These are phyloP conservation scores for Ditula angustiorana DNA, from an alignment of 2,888 invertebrate genomes.

Conservation along the genomic window DNA sequence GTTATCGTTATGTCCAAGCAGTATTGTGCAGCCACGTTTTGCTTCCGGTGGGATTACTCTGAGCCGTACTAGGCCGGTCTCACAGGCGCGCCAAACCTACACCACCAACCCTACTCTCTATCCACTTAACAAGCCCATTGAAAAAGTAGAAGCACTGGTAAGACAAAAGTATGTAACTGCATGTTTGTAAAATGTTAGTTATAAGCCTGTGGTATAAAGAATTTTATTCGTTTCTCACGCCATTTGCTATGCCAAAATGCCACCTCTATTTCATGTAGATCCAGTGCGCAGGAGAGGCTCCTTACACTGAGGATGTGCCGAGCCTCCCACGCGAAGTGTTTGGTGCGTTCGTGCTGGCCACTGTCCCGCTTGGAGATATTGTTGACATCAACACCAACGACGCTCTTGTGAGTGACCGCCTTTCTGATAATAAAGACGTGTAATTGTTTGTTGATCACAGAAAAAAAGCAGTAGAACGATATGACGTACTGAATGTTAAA, in stretches of 20 bases:
- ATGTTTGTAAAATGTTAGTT: no score
- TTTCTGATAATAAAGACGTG: background rate
- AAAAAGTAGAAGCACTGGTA: constrained; percentile 32
- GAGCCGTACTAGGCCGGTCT: constrained; percentile 45
- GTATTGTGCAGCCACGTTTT: background rate
- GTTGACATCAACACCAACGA: constrained; percentile 83
- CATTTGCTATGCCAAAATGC: background rate
- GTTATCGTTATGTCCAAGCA: background rate
- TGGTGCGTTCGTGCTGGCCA: constrained; percentile 86
- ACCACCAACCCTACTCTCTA: constrained; percentile 19
- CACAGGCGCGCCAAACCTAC: constrained; percentile 12
- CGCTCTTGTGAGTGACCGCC: constrained; percentile 86
- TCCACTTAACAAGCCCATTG: constrained; percentile 22
- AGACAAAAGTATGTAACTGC: background rate
- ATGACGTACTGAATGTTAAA: no score
- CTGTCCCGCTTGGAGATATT: constrained; percentile 82
- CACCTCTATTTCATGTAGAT: background rate
- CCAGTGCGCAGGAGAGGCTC: constrained; percentile 89
- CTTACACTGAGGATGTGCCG: constrained; percentile 87
- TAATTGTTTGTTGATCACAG: no score
- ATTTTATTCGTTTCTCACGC: background rate
- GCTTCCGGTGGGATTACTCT: background rate
- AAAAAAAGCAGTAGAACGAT: no score
- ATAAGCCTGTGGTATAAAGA: background rate
- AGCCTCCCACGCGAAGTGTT: constrained; percentile 85